Conservation (phyloP, 2,797 vertebrate genomes). For the Lycodopsis pacificus region DNA sequence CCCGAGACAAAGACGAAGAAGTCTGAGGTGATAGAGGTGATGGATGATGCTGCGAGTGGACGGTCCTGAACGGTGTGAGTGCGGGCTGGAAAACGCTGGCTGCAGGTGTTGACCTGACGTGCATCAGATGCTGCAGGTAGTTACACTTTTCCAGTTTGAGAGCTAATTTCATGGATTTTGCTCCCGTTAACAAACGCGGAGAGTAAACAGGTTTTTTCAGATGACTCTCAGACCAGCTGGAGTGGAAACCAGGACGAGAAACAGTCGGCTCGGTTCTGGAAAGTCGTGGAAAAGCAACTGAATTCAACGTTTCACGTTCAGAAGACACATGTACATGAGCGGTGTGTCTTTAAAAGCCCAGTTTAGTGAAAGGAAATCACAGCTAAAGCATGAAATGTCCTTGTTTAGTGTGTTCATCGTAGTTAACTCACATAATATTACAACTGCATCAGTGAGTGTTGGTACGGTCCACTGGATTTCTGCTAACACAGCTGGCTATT, state of each 20-base stretch:
- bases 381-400: not conserved
- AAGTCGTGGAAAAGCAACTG: not conserved
- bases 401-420: conserved; percentile 18
- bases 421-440: conserved; percentile 61
- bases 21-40: not conserved
- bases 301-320: not conserved
- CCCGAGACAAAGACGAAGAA: not conserved
- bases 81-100: not conserved
- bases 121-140: conserved; percentile 1
- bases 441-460: conserved; percentile 69
- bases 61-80: not conserved
- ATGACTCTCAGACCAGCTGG: not conserved
- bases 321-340: not conserved
- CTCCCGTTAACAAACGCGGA: not conserved
- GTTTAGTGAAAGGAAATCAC: not conserved
- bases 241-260: not conserved
- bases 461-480: conserved; percentile 54
- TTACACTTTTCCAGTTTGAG: not conserved
- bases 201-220: not conserved
- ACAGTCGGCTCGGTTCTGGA: not conserved
- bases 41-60: not conserved
- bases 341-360: not conserved
- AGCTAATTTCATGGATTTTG: not conserved
- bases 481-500: conserved; percentile 80
- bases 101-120: not conserved